These are phyloP conservation scores for Mythimna albipuncta DNA, from an alignment of 2,888 invertebrate species.

Conservation along the genomic window DNA sequence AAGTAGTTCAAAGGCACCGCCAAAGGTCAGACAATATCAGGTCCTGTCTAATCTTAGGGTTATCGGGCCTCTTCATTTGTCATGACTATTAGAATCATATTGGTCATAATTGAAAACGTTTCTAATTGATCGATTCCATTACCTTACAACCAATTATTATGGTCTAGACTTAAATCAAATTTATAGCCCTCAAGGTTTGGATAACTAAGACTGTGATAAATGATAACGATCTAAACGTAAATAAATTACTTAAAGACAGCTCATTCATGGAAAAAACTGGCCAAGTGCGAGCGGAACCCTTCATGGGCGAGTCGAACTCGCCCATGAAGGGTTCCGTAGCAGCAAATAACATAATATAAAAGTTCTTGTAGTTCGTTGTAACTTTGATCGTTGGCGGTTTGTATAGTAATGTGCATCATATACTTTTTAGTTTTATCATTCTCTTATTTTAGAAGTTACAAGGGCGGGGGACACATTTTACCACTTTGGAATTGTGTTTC, in stretches of 20 bases:
- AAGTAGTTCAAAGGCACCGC: not conserved
- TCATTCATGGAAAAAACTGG: constrained; percentile 4
- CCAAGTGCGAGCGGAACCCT: too few species aligned
- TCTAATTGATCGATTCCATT: constrained; percentile 36
- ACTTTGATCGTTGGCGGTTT: too few species aligned
- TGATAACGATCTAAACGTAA: not conserved
- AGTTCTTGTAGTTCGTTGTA: too few species aligned
- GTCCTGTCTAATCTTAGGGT: constrained; percentile 14
- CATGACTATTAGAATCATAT: constrained; percentile 23
- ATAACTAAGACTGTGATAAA: constrained; percentile 13
- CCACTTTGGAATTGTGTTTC: too few species aligned
- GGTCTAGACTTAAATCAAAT: constrained; percentile 12
- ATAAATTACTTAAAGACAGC: not conserved
- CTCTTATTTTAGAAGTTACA: too few species aligned
- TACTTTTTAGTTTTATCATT: too few species aligned
- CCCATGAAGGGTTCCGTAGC: too few species aligned
- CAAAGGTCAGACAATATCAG: constrained; percentile 27
- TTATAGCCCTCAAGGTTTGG: constrained; percentile 5
- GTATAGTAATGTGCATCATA: too few species aligned
- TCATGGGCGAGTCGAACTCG: too few species aligned
- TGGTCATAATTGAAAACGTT: constrained; percentile 37
- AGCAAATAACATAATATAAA: too few species aligned
- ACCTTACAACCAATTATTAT: constrained; percentile 1
- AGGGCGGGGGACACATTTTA: too few species aligned
- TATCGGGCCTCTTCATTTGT: constrained; percentile 35